phyloP scores from a whole-genome alignment of 2,888 invertebrate genomes.

The Thereva nobilitata region DNA sequence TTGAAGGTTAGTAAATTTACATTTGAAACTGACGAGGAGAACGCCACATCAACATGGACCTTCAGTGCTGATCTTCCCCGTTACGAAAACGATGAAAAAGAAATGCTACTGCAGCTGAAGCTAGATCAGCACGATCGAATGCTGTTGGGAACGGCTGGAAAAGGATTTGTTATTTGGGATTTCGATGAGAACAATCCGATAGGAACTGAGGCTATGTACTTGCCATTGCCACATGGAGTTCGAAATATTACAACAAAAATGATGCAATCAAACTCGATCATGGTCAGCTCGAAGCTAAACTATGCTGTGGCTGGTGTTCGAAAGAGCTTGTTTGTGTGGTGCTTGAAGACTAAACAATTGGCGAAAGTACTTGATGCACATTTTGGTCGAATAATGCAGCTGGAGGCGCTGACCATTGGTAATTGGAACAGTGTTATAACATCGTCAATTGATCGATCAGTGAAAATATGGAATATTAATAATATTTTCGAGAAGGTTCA shows the following conservation, averaged over 20 bases:
- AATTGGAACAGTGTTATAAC: conserved; percentile 95
- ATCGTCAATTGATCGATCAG: conserved; percentile 95
- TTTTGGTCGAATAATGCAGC: conserved; percentile 92
- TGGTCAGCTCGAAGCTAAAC: conserved; percentile 86
- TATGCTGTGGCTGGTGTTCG: conserved; percentile 95
- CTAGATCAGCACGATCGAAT: conserved; percentile 80
- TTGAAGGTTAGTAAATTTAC: conserved; percentile 49
- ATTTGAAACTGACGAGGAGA: conserved; percentile 47
- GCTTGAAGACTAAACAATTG: conserved; percentile 75
- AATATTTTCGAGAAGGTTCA: conserved; percentile 98
- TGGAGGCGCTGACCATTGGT: conserved; percentile 84
- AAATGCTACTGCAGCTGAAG: conserved; percentile 79
- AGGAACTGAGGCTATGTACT: conserved; percentile 64
- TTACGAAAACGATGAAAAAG: conserved; percentile 71
- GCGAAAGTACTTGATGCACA: conserved; percentile 95
- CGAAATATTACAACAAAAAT: conserved; percentile 92
- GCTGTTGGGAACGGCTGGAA: conserved; percentile 81
- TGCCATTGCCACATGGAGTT: conserved; percentile 81
- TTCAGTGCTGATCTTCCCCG: conserved; percentile 67
- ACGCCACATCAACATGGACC: conserved; percentile 61
- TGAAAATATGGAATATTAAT: conserved; percentile 99
- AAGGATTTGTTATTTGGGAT: conserved; percentile 84
- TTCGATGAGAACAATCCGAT: conserved; percentile 62
- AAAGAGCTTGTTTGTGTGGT: conserved; percentile 95
- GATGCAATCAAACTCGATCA: conserved; percentile 87